Evolutionary conservation across 1,140 invertebrate genomes (phyloP), one percentile per base, ranked within the genome.

Genomic region (Marisa cornuarietis): DNA sequence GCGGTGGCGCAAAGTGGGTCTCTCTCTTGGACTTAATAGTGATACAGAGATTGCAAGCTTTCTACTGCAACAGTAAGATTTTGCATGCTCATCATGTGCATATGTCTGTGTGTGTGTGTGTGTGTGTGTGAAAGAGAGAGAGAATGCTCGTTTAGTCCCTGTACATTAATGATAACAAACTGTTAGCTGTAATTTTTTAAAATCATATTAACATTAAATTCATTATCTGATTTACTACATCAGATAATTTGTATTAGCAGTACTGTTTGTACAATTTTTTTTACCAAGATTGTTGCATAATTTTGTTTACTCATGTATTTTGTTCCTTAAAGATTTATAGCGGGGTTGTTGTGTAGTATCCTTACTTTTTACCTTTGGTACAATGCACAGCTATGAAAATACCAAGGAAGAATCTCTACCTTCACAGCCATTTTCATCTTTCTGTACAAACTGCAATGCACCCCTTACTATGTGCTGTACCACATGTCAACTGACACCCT

Each of bases 41-140:
- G 74, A 76, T 61, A 76, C 74, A n/a, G 61, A 76, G 26, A 76
- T 76, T 65, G 74, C 74, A 26, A 65, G 74, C 74, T 76, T 76
- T 20, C 26, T 76, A 16, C 61, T 76, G 24, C 62, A 42, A 22
- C 74, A 76, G 74, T 76, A 49, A 65, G 62, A 51, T 49, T 24
- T 1, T 68, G 22, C 26, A 31, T 68, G 4, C 65, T 16, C 11
- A n/a, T 31, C n/a, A 31, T n/a, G 13, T 20, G 65, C 14, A 54
- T 66, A 8, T 66, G 65, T 66, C 7, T 66, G 65, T 66, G 20
- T 66, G 20, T 10, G 65, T 66, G 65, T n/a, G n/a, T n/a, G n/a
- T n/a, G n/a, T n/a, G 22, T n/a, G 14, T 68, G 2, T 68, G 62
- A 2, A 7, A 20, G 62, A 20, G 62, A 20, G 62, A 20, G 62